Base-by-base conservation (phyloP, 2,888 invertebrate genomes). In the Clusia tigrina region DNA sequence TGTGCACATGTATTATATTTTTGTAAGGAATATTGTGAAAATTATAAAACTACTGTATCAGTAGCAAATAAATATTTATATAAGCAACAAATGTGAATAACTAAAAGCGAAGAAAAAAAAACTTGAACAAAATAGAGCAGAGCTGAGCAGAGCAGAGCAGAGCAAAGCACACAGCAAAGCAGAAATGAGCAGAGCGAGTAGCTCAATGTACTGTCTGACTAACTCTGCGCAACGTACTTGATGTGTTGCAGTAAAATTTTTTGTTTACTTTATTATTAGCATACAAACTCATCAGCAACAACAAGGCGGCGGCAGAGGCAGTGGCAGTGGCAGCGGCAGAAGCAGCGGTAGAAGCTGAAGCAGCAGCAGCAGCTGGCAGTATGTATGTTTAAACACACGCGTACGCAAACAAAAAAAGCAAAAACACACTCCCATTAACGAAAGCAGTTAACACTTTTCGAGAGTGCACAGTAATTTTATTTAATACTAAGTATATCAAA, bases 71-170 rank as follows among this genome's bases (percentile, higher is more conserved):
- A 75, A 75, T 75, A 75, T 77, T 77, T 75, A 73, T 69, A 75
- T 71, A 75, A 68, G 76, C 72, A 75, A 66, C 70, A n/a, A n/a
- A n/a, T n/a, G n/a, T 72, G 64, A 69, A 71, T 75, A 71, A 76
- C 71, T 52, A 54, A 52, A 66, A 66, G 72, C 56, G 58, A 68
- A 68, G 61, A 73, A 74, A 73, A 66, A 73, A 61, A 74, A 66
- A 58, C 60, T 62, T 42, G 57, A 54, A 48, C 46, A 17, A 56
- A 57, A 26, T 18, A 18, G 48, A 25, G 2, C 15, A 37, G 51
- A 32, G 17, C n/a, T n/a, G n/a, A 52, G 55, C 23, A 10, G 46
- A n/a, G 42, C 24, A 18, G 25, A 5, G 9, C 26, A 52, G 53
- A 42, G 57, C n/a, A 25, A 48, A 46, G 15, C 52, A 22, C 48